phyloP scores from a whole-genome alignment of 1,140 invertebrate species.

The Papilio dardanus region DNA sequence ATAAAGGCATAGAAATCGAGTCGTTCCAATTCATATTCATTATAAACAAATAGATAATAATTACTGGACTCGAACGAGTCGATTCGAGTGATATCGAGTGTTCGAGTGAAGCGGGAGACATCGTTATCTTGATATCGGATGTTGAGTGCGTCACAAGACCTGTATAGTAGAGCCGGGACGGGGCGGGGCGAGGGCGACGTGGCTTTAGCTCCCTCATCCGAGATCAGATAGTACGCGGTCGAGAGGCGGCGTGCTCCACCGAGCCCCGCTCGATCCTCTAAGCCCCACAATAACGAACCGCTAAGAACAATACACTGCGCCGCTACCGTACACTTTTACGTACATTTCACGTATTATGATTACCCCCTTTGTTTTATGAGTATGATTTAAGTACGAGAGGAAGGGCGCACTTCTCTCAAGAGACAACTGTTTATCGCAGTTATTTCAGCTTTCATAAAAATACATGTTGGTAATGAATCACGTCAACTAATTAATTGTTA shows the following conservation, averaged over 20 bases:
- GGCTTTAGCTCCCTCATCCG: slow-evolving; percentile 50
- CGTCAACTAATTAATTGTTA: too few species aligned
- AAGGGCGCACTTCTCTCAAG: background rate
- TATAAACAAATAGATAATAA: slow-evolving; percentile 78
- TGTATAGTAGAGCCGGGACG: slow-evolving; percentile 41
- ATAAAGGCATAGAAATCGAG: slow-evolving; percentile 40
- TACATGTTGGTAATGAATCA: background rate
- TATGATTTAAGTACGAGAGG: slow-evolving; percentile 4
- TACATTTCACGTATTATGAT: slow-evolving; percentile 14
- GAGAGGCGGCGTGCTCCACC: slow-evolving; percentile 51
- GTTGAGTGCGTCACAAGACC: slow-evolving; percentile 43
- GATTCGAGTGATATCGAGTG: slow-evolving; percentile 63
- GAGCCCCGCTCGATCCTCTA: slow-evolving; percentile 56
- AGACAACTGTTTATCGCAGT: slow-evolving; percentile 2
- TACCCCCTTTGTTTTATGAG: background rate
- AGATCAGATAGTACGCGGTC: slow-evolving; percentile 67
- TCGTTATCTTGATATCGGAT: slow-evolving; percentile 71
- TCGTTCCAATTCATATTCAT: slow-evolving; percentile 73
- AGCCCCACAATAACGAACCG: slow-evolving; percentile 40
- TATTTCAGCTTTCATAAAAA: background rate
- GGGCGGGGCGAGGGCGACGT: slow-evolving; percentile 20
- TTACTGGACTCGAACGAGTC: slow-evolving; percentile 69
- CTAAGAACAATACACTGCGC: slow-evolving; percentile 34
- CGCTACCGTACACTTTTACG: slow-evolving; percentile 9
- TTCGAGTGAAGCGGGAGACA: slow-evolving; percentile 62